A percentile compares a stretch with the other conserved stretches of the same genome.
phyloP scores from a whole-genome alignment of 1,140 invertebrate species.

The Orchestia grillus region DNA sequence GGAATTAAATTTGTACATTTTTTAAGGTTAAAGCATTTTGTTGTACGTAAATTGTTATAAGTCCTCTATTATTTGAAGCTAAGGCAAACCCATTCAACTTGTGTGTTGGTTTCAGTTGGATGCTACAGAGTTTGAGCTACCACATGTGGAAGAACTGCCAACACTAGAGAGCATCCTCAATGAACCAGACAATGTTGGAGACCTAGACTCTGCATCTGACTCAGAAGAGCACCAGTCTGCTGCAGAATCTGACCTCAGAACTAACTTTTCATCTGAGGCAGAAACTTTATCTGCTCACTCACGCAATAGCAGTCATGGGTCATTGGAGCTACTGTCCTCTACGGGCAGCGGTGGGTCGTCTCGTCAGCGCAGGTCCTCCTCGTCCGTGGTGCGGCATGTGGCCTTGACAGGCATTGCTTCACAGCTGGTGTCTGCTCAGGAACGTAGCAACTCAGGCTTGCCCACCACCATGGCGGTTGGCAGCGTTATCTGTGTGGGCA shows the following conservation, averaged over 20 bases:
- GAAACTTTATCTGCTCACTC: slow-evolving; percentile 50
- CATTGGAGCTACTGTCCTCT: slow-evolving; percentile 68
- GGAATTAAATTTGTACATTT: too few relatives aligned
- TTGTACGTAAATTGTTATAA: not conserved
- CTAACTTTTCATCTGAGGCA: slow-evolving; percentile 55
- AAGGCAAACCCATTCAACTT: not conserved
- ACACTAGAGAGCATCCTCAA: slow-evolving; percentile 88
- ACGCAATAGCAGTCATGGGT: slow-evolving; percentile 56
- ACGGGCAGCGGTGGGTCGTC: slow-evolving; percentile 68
- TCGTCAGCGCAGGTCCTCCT: slow-evolving; percentile 72
- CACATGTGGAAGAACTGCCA: slow-evolving; percentile 81
- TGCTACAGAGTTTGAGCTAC: slow-evolving; percentile 87
- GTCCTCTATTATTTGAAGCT: not conserved
- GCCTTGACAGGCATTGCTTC: slow-evolving; percentile 87
- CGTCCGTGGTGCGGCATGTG: slow-evolving; percentile 84
- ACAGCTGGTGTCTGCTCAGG: slow-evolving; percentile 84
- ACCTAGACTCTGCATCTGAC: slow-evolving; percentile 64
- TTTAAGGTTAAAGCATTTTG: not conserved
- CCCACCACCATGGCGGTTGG: slow-evolving; percentile 85
- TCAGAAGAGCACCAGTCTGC: slow-evolving; percentile 58
- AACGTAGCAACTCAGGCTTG: slow-evolving; percentile 73
- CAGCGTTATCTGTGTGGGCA: slow-evolving; percentile 88
- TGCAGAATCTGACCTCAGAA: slow-evolving; percentile 68
- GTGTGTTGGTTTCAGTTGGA: slow-evolving; percentile 74
- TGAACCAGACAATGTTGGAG: slow-evolving; percentile 76